Evolutionary conservation across 1,140 invertebrate genomes (phyloP).

Genomic region (Drosophila cardini): DNA sequence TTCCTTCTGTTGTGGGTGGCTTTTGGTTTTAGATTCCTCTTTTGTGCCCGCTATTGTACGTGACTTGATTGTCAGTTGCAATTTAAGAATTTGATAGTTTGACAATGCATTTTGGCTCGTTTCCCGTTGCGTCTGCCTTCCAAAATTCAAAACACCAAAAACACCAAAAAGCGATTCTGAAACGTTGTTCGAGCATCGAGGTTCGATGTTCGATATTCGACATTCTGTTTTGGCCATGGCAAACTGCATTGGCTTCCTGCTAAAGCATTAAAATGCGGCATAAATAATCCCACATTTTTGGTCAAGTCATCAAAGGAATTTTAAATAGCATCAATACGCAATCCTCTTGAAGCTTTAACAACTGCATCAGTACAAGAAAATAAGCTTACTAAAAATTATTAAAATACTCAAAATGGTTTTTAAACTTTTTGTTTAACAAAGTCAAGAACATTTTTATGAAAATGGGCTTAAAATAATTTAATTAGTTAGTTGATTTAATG

Average conservation of each 20-base stretch:
- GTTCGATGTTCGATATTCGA: conserved; percentile 12
- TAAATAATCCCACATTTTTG: conserved; percentile 59
- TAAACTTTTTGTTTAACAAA: too few species aligned
- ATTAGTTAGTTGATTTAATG: too few species aligned
- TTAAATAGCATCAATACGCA: conserved; percentile 30
- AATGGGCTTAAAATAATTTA: background rate
- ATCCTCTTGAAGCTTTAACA: background rate
- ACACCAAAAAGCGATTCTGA: conserved; percentile 19
- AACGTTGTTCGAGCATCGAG: background rate
- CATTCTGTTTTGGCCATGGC: conserved; percentile 5
- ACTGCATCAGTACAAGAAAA: conserved; percentile 1
- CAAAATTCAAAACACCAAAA: conserved; percentile 12
- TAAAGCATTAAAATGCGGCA: conserved; percentile 65
- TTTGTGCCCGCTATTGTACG: conserved; percentile 57
- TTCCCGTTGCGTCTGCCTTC: conserved; percentile 33
- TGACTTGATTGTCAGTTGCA: conserved; percentile 83
- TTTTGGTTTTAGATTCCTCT: conserved; percentile 29
- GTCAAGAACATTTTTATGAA: too few species aligned
- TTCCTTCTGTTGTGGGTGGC: conserved; percentile 12
- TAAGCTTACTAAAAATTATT: background rate
- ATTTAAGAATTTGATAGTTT: conserved; percentile 83
- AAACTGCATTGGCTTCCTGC: conserved; percentile 33
- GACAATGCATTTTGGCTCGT: conserved; percentile 78
- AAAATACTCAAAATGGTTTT: background rate
- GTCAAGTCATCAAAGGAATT: conserved; percentile 42